Evolutionary conservation across 1,140 invertebrate species (phyloP).

Genomic region (Aphaenogaster ashmeadi): DNA sequence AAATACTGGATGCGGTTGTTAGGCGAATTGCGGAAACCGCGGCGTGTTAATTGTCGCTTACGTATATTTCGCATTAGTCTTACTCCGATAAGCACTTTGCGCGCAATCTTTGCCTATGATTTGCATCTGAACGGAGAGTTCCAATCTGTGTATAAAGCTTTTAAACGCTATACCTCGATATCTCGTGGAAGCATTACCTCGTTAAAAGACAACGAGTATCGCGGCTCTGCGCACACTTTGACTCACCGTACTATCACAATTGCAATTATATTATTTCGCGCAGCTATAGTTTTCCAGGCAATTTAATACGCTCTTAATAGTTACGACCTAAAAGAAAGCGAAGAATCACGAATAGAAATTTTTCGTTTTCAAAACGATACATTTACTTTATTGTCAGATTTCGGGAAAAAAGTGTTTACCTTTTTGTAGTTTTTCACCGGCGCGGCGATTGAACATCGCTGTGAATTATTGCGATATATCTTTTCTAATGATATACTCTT

Average conservation of each 20-base stretch:
- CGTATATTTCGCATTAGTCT: conserved; percentile 63
- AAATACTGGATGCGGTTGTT: background rate
- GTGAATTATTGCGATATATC: conserved; percentile 26
- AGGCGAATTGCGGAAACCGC: background rate
- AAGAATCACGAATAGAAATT: background rate
- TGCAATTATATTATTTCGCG: conserved; percentile 26
- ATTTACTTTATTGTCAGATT: background rate
- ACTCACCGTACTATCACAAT: conserved; percentile 14
- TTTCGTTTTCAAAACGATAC: background rate
- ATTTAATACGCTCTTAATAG: conserved; percentile 13
- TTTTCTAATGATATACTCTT: conserved; percentile 20
- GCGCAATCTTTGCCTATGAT: conserved; percentile 10
- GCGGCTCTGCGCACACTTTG: conserved; percentile 13
- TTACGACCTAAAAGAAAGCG: background rate
- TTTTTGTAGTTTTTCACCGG: background rate
- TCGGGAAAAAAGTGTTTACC: background rate
- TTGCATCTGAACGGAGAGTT: background rate
- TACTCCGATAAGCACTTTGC: conserved; percentile 51
- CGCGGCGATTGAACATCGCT: background rate
- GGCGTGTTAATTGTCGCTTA: conserved; percentile 47
- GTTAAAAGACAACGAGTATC: conserved; percentile 35
- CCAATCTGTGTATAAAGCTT: conserved; percentile 40
- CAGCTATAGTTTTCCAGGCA: background rate
- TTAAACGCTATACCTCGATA: conserved; percentile 53
- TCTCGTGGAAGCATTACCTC: conserved; percentile 3